phyloP scores from a whole-genome alignment of 2,888 invertebrate genomes.

The Campaea margaritaria region DNA sequence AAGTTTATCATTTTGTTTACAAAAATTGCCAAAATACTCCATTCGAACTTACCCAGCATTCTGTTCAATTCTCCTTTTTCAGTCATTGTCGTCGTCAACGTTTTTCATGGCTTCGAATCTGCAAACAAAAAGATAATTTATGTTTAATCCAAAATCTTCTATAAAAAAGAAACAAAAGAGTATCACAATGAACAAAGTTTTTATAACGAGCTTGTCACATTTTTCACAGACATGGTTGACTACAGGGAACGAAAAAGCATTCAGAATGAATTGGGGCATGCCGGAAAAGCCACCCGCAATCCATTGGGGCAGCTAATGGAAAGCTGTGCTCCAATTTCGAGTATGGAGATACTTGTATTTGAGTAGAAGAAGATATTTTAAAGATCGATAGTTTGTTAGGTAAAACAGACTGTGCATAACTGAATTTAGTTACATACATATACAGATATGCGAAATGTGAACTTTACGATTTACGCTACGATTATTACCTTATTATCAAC shows the following conservation, averaged over 20 bases:
- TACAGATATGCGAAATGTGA: not conserved
- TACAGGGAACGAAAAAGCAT: slow-evolving; percentile 17
- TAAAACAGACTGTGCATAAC: no score
- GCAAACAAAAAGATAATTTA: slow-evolving; percentile 38
- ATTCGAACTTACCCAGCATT: slow-evolving; percentile 76
- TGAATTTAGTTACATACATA: not conserved
- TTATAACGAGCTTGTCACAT: slow-evolving; percentile 13
- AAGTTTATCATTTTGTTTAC: not conserved
- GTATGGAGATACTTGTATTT: not conserved
- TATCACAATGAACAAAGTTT: slow-evolving; percentile 6
- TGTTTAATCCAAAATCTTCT: not conserved
- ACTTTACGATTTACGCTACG: slow-evolving; percentile 11
- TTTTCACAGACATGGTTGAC: slow-evolving; percentile 8
- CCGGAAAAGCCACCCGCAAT: slow-evolving; percentile 18
- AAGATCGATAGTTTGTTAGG: no score
- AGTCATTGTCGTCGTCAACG: slow-evolving; percentile 77
- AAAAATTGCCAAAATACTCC: not conserved
- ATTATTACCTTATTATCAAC: slow-evolving; percentile 66
- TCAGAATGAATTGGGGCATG: slow-evolving; percentile 22
- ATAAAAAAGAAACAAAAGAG: not conserved
- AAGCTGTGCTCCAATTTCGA: slow-evolving; percentile 21
- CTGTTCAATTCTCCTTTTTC: slow-evolving; percentile 78
- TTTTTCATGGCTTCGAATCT: slow-evolving; percentile 72
- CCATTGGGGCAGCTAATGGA: slow-evolving; percentile 26
- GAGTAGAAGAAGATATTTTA: no score